Conservation (phyloP, 2,113 vertebrate genomes). For the Delphinus delphis region DNA sequence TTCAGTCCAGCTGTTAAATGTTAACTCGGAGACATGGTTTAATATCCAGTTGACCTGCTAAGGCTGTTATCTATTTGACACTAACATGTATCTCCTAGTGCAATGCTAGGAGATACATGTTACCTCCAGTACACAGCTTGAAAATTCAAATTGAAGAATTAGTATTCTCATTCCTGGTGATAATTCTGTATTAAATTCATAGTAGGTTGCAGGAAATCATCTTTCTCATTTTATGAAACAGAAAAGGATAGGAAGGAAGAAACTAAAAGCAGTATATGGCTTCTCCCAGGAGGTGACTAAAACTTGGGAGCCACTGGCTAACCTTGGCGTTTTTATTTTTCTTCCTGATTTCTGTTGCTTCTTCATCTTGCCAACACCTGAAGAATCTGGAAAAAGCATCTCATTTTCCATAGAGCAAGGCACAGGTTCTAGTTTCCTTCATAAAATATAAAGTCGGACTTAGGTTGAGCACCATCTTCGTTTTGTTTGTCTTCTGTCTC, state of each 20-base stretch:
- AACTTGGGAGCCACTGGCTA: background rate
- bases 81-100: background rate
- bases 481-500: background rate
- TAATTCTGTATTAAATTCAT: conserved; percentile 57
- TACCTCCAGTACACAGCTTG: background rate
- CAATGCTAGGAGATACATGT: background rate
- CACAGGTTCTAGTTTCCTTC: rapidly evolving
- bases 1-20: background rate
- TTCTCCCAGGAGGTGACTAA: background rate
- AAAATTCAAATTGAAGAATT: conserved; percentile 62
- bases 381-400: background rate
- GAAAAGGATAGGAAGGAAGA: background rate
- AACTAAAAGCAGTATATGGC: rapidly evolving
- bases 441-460: background rate
- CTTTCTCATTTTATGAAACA: background rate
- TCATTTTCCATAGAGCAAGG: background rate
- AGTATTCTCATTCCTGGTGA: conserved; percentile 35
- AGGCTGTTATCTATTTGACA: background rate
- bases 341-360: background rate
- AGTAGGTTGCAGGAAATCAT: conserved; percentile 2
- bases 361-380: background rate
- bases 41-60: background rate
- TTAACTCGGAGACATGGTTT: background rate
- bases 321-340: background rate
- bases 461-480: background rate